Evolutionary conservation across 2,888 invertebrate species (phyloP).

Genomic region (Cryptus viduatorius): DNA sequence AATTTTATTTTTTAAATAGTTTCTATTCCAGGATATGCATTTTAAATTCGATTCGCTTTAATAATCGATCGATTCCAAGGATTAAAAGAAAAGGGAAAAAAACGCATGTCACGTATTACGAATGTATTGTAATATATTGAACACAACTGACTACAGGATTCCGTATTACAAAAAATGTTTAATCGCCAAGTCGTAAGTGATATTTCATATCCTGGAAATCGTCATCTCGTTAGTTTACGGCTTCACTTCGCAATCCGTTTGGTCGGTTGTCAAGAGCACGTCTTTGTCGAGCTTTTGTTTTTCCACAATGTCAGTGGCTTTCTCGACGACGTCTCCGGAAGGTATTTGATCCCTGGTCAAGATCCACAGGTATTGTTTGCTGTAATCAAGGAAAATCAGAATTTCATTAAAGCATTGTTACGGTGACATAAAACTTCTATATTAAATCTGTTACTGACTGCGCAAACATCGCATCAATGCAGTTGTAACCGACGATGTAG

Average conservation of each 20-base stretch:
- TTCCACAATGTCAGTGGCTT: constrained; percentile 87
- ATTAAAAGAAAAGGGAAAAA: too few relatives aligned
- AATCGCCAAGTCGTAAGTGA: not conserved
- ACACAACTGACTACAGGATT: not conserved
- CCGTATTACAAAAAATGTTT: not conserved
- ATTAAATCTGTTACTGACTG: not conserved
- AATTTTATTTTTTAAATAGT: too few relatives aligned
- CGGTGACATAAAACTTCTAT: not conserved
- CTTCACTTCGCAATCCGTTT: constrained; percentile 76
- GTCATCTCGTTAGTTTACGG: constrained; percentile 87
- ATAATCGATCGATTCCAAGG: too few relatives aligned
- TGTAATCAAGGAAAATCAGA: constrained; percentile 67
- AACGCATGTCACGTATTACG: too few relatives aligned
- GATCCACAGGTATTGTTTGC: constrained; percentile 87
- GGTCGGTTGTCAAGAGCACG: not conserved
- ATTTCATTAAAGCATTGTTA: not conserved
- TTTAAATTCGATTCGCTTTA: too few relatives aligned
- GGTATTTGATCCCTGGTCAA: constrained; percentile 88
- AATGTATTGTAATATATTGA: too few relatives aligned
- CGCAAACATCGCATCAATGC: too few relatives aligned
- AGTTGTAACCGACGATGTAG: too few relatives aligned
- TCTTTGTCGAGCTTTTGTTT: constrained; percentile 70
- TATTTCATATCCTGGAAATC: constrained; percentile 83
- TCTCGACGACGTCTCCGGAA: constrained; percentile 86
- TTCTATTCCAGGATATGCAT: too few relatives aligned